phyloP scores from a whole-genome alignment of 2,888 invertebrate species.

The Colostygia pectinataria region DNA sequence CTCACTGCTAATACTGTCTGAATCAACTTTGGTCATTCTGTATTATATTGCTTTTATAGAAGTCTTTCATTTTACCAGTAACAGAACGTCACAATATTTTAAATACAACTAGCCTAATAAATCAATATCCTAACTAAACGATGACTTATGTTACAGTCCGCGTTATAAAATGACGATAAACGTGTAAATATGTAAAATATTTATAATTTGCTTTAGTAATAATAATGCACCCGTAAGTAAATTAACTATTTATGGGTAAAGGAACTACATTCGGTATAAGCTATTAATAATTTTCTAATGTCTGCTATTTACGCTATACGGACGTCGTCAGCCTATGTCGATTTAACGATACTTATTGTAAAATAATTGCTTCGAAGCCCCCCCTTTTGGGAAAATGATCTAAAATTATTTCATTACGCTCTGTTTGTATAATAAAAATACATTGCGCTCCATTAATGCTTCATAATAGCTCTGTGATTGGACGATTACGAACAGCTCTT shows the following conservation, averaged over 20 bases:
- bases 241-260: slow-evolving; percentile 30
- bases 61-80: slow-evolving; percentile 13
- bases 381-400: slow-evolving; percentile 26
- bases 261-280: slow-evolving; percentile 35
- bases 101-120: slow-evolving; percentile 30
- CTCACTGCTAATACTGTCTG: slow-evolving; percentile 12
- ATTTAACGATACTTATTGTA: slow-evolving; percentile 26
- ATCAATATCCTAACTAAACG: slow-evolving; percentile 32
- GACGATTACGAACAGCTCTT: slow-evolving; percentile 16
- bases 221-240: slow-evolving; percentile 36
- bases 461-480: slow-evolving; percentile 19
- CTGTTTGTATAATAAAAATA: slow-evolving; percentile 18
- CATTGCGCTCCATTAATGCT: slow-evolving; percentile 22
- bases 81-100: slow-evolving; percentile 27
- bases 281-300: slow-evolving; percentile 29
- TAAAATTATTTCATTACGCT: slow-evolving; percentile 21
- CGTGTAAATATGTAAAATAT: slow-evolving; percentile 40
- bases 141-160: slow-evolving; percentile 34
- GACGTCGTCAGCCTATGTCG: slow-evolving; percentile 35
- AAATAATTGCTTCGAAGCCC: slow-evolving; percentile 30
- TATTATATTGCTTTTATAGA: slow-evolving; percentile 12
- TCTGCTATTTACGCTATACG: slow-evolving; percentile 27
- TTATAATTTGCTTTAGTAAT: slow-evolving; percentile 34
- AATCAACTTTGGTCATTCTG: slow-evolving; percentile 1
- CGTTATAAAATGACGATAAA: slow-evolving; percentile 37